phyloP scores from a whole-genome alignment of 2,797 vertebrate genomes.

The Amniataba percoides region DNA sequence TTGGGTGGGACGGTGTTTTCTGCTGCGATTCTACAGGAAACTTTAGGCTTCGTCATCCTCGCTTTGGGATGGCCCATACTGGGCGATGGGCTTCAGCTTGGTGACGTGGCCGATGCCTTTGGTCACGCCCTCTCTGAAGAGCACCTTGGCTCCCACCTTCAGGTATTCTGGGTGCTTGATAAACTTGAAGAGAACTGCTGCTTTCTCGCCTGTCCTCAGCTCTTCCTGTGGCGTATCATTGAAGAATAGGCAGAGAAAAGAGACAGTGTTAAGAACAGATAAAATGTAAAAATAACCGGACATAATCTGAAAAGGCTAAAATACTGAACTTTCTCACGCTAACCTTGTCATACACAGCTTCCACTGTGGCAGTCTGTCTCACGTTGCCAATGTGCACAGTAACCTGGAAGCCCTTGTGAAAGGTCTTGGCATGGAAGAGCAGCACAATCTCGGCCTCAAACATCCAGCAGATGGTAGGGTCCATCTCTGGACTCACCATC shows the following conservation, averaged over 20 bases:
- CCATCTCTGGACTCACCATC: slow-evolving; percentile 99
- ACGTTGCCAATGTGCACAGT: slow-evolving; percentile 97
- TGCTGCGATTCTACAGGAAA: slow-evolving; percentile 19
- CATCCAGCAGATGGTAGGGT: slow-evolving; percentile 96
- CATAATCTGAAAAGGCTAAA: background rate
- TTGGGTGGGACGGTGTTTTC: slow-evolving; percentile 51
- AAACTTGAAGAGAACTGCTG: slow-evolving; percentile 95
- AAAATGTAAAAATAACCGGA: background rate
- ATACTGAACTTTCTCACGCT: slow-evolving; percentile 47
- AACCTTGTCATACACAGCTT: slow-evolving; percentile 96
- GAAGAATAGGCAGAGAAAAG: background rate
- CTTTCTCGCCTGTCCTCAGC: slow-evolving; percentile 97
- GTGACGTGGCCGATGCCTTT: slow-evolving; percentile 98
- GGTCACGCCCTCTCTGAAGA: slow-evolving; percentile 96
- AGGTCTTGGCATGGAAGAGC: slow-evolving; percentile 96
- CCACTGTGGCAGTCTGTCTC: slow-evolving; percentile 95
- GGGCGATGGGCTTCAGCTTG: slow-evolving; percentile 89
- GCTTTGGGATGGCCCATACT: slow-evolving; percentile 65
- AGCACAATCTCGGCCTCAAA: slow-evolving; percentile 98
- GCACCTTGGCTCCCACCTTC: slow-evolving; percentile 96
- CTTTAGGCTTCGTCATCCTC: slow-evolving; percentile 69
- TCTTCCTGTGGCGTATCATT: slow-evolving; percentile 87
- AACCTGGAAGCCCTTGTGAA: slow-evolving; percentile 98
- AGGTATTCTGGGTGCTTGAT: slow-evolving; percentile 99
- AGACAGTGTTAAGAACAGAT: background rate